A percentile compares a stretch with the other conserved stretches of the same genome.
phyloP scores from a whole-genome alignment of 2,113 vertebrate genomes.

The Cervus canadensis region DNA sequence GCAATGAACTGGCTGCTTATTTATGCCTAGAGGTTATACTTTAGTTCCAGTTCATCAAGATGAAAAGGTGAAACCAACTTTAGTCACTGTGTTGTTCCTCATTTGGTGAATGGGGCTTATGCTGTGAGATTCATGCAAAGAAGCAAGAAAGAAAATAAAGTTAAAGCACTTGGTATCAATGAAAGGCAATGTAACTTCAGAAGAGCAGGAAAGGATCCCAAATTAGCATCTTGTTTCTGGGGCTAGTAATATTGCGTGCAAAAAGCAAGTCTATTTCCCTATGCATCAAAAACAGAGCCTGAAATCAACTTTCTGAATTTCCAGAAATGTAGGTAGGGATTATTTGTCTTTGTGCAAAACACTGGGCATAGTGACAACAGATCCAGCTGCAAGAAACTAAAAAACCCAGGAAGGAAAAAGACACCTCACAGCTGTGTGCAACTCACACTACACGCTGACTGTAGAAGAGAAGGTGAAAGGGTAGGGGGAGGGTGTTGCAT shows the following conservation, averaged over 20 bases:
- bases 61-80: neutral
- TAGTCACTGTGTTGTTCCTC: neutral
- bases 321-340: neutral
- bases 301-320: neutral
- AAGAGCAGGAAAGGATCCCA: neutral
- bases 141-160: neutral
- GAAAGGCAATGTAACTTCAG: neutral
- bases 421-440: neutral
- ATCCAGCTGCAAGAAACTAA: neutral
- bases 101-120: neutral
- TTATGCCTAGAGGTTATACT: neutral
- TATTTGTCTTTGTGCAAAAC: neutral
- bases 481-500: too few species aligned
- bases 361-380: neutral
- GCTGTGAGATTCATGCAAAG: neutral
- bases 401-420: neutral
- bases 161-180: neutral
- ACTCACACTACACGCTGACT: neutral
- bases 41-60: neutral
- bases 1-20: neutral
- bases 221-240: neutral
- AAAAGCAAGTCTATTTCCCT: neutral
- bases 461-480: neutral
- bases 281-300: neutral
- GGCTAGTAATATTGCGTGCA: neutral